Evolutionary conservation across 1,140 invertebrate genomes (phyloP), one percentile per base, ranked within the genome.

Genomic region (Ostrea edulis): DNA sequence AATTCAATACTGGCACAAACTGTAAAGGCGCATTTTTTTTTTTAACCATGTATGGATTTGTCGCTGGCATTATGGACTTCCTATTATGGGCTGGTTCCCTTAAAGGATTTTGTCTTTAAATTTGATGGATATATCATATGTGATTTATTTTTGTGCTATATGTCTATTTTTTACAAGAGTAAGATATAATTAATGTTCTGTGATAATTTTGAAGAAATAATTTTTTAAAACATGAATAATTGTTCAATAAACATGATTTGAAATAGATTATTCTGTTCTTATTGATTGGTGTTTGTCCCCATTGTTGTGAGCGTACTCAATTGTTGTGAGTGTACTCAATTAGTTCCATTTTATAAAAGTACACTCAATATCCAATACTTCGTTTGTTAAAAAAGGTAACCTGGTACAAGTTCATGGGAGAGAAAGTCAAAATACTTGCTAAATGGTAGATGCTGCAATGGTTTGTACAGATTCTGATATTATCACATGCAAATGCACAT

Each of bases 1-100:
- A 77, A 77, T 77, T 62, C 68, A 77, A 17, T 77, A 25, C 14
- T 14, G 29, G 25, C 68, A 77, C 68, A 77, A 77, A 17, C 29
- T 35, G 68, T 5, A 14, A 35, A 77, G 25, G 68, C 68, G 29
- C 68, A 25, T 9, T 12, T 77, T 29, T 25, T 29, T 77, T 25
- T 14, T 25, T 22, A 35, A 44, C 35, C 35, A 44, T 44, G 35
- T 77, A 11, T 29, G 68, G 68, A 77, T 77, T 77, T 77, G 68
- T 77, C 68, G 25, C 68, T 77, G 68, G 68, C 68, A 77, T 77
- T 77, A 25, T 77, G 22, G 22, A 29, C 11, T 77, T 77, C 68
- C 68, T 77, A 17, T 77, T 77, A 44, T 35, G 12, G 5, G 68
- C 68, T 77, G 68, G 14, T 9, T 11, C 35, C 68, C 25, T 22